A percentile compares a stretch with the other conserved stretches of the same genome.
phyloP scores from a whole-genome alignment of 2,888 invertebrate species.

The Lepidocyrtinus sp. region DNA sequence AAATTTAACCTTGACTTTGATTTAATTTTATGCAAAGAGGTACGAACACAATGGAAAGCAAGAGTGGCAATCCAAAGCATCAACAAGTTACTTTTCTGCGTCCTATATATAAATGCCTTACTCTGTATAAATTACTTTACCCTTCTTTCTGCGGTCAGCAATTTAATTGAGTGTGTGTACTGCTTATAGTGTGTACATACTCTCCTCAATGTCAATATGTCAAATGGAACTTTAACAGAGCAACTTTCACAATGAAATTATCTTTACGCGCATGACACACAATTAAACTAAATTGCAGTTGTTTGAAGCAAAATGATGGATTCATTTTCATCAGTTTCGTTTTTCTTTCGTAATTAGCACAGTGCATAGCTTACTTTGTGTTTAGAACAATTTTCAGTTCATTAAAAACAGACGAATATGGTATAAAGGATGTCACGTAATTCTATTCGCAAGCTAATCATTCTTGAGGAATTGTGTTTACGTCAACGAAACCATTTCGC shows the following conservation, averaged over 20 bases:
- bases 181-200: not conserved
- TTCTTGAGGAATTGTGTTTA: no score
- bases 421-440: no score
- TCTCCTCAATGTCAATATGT: not conserved
- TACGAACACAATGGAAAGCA: conserved; percentile 3
- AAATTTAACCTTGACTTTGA: conserved; percentile 35
- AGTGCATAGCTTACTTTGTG: no score
- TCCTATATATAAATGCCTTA: not conserved
- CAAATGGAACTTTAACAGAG: not conserved
- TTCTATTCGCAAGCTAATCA: no score
- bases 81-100: not conserved
- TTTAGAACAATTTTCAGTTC: no score
- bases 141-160: not conserved
- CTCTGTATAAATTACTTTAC: not conserved
- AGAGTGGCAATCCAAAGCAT: conserved; percentile 11
- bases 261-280: not conserved
- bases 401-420: no score
- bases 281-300: not conserved
- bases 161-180: conserved; percentile 12
- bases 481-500: no score
- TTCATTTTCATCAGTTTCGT: not conserved
- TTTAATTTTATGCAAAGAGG: conserved; percentile 21
- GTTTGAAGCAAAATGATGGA: not conserved
- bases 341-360: not conserved
- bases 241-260: conserved; percentile 7